Base-by-base conservation (phyloP, 2,113 vertebrate genomes). In the Nannospalax galili region DNA sequence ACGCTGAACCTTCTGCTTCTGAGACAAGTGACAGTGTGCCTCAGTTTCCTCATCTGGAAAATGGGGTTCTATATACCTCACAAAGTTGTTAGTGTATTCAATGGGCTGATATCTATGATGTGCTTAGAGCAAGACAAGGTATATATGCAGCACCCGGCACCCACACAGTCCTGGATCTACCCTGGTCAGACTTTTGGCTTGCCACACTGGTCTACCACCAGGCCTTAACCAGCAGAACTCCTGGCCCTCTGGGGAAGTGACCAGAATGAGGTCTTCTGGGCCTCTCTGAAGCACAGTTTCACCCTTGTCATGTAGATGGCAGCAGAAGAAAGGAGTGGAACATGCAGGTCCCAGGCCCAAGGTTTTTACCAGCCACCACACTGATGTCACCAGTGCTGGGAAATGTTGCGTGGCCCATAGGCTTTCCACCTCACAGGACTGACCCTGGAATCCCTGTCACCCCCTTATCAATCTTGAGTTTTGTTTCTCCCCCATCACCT, bases 241-340 rank as follows among this genome's bases (percentile, higher is more conserved):
- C 48, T 0, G 19, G 28, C 11, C 75, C 35, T 95, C 45, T 78
- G 20, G 28, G 60, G n/a, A 92, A 92, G 26, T 84, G 64, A 85
- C 65, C 84, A 79, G 73, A 45, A 82, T 60, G 78, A 58, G 9
- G 56, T 84, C 11, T 1, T 7, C 67, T 40, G 67, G 52, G 37
- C 67, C 28, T 37, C 19, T 26, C 67, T 5, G 30, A 45, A 88
- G 89, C 82, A 75, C 16, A 40, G 93, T 73, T 91, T 95, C 75
- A 93, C 84, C 28, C 1, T 48, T 93, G 88, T 90, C 79, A 80
- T 35, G 20, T 32, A 92, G 85, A 93, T 86, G 82, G 82, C 65
- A 92, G 91, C 88, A 48, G 72, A 97, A 65, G 73, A 86, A 96
- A 92, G 24, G 24, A 65, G 56, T 92, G 85, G 79, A 88, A 89